phyloP scores from a whole-genome alignment of 1,140 invertebrate genomes.

The Drosophila yakuba region DNA sequence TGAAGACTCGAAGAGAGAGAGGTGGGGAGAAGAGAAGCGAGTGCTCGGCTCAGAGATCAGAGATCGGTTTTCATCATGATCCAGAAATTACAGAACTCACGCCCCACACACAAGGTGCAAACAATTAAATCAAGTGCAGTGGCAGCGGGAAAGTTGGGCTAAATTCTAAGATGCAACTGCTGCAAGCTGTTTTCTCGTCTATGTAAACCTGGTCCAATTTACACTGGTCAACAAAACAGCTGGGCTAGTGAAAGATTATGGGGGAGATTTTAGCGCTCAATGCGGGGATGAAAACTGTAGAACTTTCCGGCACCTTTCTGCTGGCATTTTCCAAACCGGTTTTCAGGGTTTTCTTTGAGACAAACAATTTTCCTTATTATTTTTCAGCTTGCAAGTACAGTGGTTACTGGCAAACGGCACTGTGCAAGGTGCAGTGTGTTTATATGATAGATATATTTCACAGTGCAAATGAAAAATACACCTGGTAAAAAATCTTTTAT shows the following conservation, averaged over 20 bases:
- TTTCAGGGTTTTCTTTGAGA: constrained; percentile 1
- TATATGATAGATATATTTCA: too few relatives aligned
- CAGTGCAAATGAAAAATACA: neutral
- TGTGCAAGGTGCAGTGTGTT: neutral
- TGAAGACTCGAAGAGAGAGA: constrained; percentile 6
- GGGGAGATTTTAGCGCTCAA: neutral
- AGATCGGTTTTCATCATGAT: constrained; percentile 26
- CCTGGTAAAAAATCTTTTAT: too few relatives aligned
- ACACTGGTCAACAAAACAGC: constrained; percentile 55
- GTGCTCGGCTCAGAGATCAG: constrained; percentile 20
- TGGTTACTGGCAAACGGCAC: neutral
- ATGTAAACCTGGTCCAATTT: constrained; percentile 25
- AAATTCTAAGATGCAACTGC: constrained; percentile 56
- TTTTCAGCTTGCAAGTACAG: neutral
- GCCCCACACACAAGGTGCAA: constrained; percentile 11
- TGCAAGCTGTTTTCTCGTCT: constrained; percentile 71
- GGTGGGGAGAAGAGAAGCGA: constrained; percentile 46
- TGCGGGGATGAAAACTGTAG: constrained; percentile 26
- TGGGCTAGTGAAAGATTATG: constrained; percentile 3
- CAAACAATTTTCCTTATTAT: neutral
- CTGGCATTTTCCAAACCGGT: constrained; percentile 19
- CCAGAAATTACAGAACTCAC: constrained; percentile 19
- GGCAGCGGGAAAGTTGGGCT: constrained; percentile 40
- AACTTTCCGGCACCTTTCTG: constrained; percentile 5
- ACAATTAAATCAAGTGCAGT: constrained; percentile 33